phyloP scores from a whole-genome alignment of 1,140 invertebrate species.

The Drosophila gunungcola region DNA sequence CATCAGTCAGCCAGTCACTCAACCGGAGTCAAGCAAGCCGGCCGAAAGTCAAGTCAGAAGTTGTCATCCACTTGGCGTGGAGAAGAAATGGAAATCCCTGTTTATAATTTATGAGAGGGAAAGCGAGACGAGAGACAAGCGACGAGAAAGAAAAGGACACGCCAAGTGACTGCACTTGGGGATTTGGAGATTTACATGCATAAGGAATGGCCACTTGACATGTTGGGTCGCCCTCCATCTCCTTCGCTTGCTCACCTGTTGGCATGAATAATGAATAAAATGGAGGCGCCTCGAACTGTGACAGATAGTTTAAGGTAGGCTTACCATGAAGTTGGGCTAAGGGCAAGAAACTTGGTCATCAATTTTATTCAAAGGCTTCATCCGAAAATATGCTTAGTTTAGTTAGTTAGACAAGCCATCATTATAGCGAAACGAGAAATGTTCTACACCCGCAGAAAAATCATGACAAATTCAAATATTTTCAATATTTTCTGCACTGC shows the following conservation, averaged over 20 bases:
- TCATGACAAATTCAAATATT: too few relatives aligned
- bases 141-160: not conserved
- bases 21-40: not conserved
- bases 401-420: too few relatives aligned
- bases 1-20: slow-evolving; percentile 33
- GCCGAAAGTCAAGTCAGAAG: slow-evolving; percentile 41
- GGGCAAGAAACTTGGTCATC: not conserved
- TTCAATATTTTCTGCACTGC: too few relatives aligned
- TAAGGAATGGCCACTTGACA: slow-evolving; percentile 53
- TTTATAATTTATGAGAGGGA: slow-evolving; percentile 45
- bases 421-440: too few relatives aligned
- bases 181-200: slow-evolving; percentile 68
- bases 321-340: not conserved
- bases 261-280: slow-evolving; percentile 15
- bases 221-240: not conserved
- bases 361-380: too few relatives aligned
- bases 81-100: slow-evolving; percentile 53
- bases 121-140: too few relatives aligned
- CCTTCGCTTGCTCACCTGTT: slow-evolving; percentile 1
- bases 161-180: slow-evolving; percentile 47
- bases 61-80: slow-evolving; percentile 32
- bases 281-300: slow-evolving; percentile 1
- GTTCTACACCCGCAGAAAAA: too few relatives aligned
- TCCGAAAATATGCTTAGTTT: too few relatives aligned
- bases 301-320: slow-evolving; percentile 14